Percentiles rank a stretch among this genome's conserved stretches.
Evolutionary conservation across 2,888 invertebrate species (phyloP).

Genomic region (Rhingia campestris): DNA sequence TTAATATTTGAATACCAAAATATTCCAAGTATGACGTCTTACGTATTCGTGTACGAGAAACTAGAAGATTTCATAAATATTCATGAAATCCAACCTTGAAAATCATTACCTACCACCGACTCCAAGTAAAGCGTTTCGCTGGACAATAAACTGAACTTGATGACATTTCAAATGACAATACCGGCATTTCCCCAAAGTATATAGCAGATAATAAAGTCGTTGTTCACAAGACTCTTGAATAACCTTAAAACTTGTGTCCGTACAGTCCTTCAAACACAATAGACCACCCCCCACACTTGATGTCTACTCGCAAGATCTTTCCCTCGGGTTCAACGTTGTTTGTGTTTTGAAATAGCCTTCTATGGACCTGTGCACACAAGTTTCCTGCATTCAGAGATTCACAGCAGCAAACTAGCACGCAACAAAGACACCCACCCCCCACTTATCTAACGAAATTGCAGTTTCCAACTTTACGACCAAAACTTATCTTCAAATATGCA

Average conservation of each 20-base stretch:
- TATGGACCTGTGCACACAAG: slow-evolving; percentile 57
- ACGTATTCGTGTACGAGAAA: too few relatives aligned
- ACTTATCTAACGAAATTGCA: slow-evolving; percentile 43
- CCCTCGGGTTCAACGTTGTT: slow-evolving; percentile 16
- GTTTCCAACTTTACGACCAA: slow-evolving; percentile 50
- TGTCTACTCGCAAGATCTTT: not conserved
- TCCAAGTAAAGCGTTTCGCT: too few relatives aligned
- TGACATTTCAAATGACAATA: too few relatives aligned
- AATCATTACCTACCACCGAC: too few relatives aligned
- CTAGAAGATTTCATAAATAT: too few relatives aligned
- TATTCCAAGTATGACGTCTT: too few relatives aligned
- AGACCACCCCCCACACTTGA: not conserved
- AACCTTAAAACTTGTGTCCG: not conserved
- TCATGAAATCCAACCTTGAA: too few relatives aligned
- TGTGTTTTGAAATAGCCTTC: slow-evolving; percentile 14
- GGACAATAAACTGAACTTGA: too few relatives aligned
- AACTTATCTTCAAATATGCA: slow-evolving; percentile 12
- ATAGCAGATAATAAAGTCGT: not conserved
- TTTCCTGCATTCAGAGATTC: slow-evolving; percentile 39
- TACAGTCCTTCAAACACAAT: not conserved
- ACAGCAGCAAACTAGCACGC: slow-evolving; percentile 33
- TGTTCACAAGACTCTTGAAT: not conserved
- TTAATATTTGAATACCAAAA: too few relatives aligned
- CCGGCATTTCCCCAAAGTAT: too few relatives aligned
- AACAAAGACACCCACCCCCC: slow-evolving; percentile 25